These are phyloP conservation scores for Prinia subflava DNA, from an alignment of 2,113 vertebrate genomes.

Conservation along the genomic window DNA sequence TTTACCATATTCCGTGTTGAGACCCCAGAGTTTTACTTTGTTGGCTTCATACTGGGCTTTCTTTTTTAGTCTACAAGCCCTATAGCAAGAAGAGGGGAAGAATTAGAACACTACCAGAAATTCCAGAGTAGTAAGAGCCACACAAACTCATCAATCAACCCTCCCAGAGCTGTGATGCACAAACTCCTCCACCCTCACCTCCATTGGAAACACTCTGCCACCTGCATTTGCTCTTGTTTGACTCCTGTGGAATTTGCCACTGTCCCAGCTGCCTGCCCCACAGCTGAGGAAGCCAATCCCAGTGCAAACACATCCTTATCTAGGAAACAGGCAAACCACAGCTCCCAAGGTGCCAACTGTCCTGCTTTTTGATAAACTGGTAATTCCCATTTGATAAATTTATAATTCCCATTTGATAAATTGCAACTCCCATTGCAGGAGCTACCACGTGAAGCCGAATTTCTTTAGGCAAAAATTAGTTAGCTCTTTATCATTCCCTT, in stretches of 20 bases:
- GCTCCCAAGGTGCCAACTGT: background rate
- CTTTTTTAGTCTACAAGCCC: conserved; percentile 98
- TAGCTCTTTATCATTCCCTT: background rate
- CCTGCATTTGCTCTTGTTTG: background rate
- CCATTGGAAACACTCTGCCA: background rate
- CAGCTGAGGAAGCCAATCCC: background rate
- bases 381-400: background rate
- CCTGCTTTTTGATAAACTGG: background rate
- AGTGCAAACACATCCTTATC: background rate
- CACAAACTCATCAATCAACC: background rate
- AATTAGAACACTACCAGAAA: conserved; percentile 44
- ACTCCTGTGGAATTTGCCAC: background rate
- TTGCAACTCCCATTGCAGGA: background rate
- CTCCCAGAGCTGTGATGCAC: background rate
- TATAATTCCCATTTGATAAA: background rate
- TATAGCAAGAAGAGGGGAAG: conserved; percentile 61
- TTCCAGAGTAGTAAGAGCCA: background rate
- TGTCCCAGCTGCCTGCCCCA: background rate
- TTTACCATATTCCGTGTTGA: conserved; percentile 98
- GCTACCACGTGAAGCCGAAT: background rate
- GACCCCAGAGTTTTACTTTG: conserved; percentile 99
- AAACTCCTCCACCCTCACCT: background rate
- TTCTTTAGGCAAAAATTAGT: background rate
- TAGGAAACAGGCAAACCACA: background rate
- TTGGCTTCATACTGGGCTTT: conserved; percentile 99